These are phyloP conservation scores for Cheilosia urbana DNA, from an alignment of 2,888 invertebrate species.

Conservation along the genomic window DNA sequence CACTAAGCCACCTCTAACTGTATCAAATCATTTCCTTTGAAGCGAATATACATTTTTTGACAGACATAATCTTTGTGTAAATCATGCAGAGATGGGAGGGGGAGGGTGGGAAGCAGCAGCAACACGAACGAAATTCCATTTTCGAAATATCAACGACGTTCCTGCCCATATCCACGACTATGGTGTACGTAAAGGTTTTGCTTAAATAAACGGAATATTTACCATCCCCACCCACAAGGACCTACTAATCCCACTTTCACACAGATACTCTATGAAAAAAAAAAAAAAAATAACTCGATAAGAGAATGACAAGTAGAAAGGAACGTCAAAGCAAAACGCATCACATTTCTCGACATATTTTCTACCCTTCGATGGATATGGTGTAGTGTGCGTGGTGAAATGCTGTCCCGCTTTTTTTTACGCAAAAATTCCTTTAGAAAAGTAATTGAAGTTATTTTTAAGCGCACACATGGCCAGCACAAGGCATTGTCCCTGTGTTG, in stretches of 20 bases:
- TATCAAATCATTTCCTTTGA: conserved; percentile 62
- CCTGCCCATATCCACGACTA: not conserved
- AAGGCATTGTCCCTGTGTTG: not conserved
- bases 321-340: conserved; percentile 30
- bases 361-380: conserved; percentile 7
- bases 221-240: not conserved
- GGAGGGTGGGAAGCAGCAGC: not conserved
- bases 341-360: conserved; percentile 15
- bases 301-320: conserved; percentile 7
- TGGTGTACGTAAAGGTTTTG: conserved; percentile 1
- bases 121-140: conserved; percentile 23
- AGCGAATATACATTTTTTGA: conserved; percentile 45
- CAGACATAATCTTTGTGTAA: conserved; percentile 62
- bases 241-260: conserved; percentile 46
- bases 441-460: conserved; percentile 42
- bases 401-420: conserved; percentile 6
- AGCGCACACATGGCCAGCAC: not conserved
- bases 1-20: conserved; percentile 34
- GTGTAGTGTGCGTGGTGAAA: not conserved
- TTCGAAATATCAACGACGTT: conserved; percentile 14
- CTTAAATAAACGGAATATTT: conserved; percentile 32
- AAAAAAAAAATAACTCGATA: conserved; percentile 13
- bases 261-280: conserved; percentile 25
- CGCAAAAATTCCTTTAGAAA: conserved; percentile 29
- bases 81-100: conserved; percentile 39